Evolutionary conservation across 2,113 vertebrate species (phyloP).

Genomic region (Daboia siamensis): DNA sequence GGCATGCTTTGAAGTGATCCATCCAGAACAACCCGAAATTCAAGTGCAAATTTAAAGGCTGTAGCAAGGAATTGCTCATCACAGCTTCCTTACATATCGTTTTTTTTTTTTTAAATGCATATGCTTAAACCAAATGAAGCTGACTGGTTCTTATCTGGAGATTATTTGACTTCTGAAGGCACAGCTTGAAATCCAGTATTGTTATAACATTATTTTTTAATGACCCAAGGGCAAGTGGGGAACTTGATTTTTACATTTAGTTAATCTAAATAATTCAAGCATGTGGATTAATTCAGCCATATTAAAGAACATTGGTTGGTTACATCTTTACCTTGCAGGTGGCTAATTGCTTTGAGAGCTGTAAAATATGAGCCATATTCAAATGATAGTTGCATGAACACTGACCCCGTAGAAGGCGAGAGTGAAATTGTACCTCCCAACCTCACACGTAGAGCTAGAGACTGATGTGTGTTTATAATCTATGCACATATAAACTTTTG

Average conservation of each 20-base stretch:
- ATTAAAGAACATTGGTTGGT: neutral
- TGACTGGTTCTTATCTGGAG: neutral
- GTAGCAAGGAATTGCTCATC: neutral
- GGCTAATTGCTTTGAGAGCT: slow-evolving; percentile 4
- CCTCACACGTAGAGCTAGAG: neutral
- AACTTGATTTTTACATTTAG: slow-evolving; percentile 22
- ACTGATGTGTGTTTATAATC: neutral
- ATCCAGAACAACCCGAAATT: slow-evolving; percentile 9
- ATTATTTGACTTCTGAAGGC: neutral
- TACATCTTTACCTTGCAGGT: neutral
- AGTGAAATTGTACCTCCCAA: neutral
- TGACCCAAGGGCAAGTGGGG: neutral
- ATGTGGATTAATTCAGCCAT: slow-evolving; percentile 4
- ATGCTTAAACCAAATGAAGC: neutral
- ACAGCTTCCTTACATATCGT: neutral
- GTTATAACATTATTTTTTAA: neutral
- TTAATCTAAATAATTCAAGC: slow-evolving; percentile 15
- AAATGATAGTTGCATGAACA: neutral
- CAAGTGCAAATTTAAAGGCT: neutral
- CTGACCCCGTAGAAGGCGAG: neutral
- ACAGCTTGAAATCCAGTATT: neutral
- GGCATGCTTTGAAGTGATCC: slow-evolving; percentile 8
- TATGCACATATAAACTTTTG: neutral
- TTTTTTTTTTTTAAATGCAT: neutral
- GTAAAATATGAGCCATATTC: neutral